Conservation (phyloP, 2,888 invertebrate species). For the Lasioglossum leucozonium region DNA sequence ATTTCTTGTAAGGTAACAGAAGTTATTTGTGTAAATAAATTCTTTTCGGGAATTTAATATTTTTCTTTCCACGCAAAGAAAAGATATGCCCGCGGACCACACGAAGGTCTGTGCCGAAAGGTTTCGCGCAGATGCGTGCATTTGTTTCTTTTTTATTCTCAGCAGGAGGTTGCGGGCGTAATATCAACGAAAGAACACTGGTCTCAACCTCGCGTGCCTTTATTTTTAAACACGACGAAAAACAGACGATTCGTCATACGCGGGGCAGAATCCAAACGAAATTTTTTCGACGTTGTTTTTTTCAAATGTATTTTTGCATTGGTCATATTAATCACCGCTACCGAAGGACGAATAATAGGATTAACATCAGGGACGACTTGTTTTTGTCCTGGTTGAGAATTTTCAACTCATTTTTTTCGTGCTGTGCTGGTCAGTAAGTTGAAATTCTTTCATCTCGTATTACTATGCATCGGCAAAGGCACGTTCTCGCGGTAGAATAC, state of each 20-base stretch:
- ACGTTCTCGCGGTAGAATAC: neutral
- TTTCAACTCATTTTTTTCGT: neutral
- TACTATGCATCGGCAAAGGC: neutral
- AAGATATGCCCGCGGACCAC: neutral
- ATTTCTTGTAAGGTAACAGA: neutral
- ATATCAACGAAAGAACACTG: constrained; percentile 52
- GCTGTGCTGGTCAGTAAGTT: neutral
- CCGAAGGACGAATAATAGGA: neutral
- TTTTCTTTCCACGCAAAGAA: neutral
- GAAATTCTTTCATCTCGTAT: constrained; percentile 3
- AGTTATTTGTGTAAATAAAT: neutral
- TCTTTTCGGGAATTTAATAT: neutral
- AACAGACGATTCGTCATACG: constrained; percentile 62
- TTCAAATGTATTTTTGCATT: constrained; percentile 32
- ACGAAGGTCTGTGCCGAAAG: neutral
- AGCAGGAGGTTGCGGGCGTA: constrained; percentile 35
- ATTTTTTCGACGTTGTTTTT: constrained; percentile 19
- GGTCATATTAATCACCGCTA: neutral
- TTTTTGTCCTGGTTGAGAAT: neutral
- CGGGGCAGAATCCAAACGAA: constrained; percentile 26
- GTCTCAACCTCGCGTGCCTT: constrained; percentile 44
- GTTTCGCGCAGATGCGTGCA: constrained; percentile 23
- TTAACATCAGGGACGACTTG: neutral
- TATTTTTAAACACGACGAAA: constrained; percentile 64
- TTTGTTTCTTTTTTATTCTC: constrained; percentile 54